Evolutionary conservation across 1,140 invertebrate genomes (phyloP).

Genomic region (Temnothorax nylanderi): DNA sequence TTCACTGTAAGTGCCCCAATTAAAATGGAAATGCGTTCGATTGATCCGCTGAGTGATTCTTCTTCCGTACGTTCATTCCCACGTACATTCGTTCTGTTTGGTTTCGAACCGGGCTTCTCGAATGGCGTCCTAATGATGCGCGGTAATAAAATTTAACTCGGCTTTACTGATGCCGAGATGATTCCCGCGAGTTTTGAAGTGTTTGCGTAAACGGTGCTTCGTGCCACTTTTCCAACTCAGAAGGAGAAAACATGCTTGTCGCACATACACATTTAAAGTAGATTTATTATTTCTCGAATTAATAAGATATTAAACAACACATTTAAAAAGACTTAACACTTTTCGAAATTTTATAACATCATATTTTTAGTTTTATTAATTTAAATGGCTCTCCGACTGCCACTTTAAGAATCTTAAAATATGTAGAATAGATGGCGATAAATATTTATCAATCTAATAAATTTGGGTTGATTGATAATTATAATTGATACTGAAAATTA

Average conservation of each 20-base stretch:
- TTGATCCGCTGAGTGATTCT: slow-evolving; percentile 9
- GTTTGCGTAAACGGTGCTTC: background rate
- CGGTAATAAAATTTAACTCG: slow-evolving; percentile 28
- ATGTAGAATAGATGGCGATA: background rate
- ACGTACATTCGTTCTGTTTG: slow-evolving; percentile 1
- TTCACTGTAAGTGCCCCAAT: background rate
- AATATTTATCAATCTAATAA: background rate
- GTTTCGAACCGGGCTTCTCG: background rate
- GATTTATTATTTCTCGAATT: background rate
- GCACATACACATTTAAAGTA: background rate
- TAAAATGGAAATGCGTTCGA: slow-evolving; percentile 43
- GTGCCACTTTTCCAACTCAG: background rate
- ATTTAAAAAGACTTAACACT: background rate
- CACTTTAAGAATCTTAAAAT: background rate
- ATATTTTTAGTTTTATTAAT: background rate
- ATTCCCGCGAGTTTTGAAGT: background rate
- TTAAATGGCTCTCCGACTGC: background rate
- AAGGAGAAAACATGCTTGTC: background rate
- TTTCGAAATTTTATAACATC: background rate
- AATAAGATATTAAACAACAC: background rate
- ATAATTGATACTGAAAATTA: background rate
- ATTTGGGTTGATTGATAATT: background rate
- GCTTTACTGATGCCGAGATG: background rate
- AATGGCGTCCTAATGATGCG: slow-evolving; percentile 15
- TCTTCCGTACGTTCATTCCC: background rate